Evolutionary conservation across 1,140 invertebrate genomes (phyloP), one percentile per base, ranked within the genome.

Genomic region (Dufourea novaeangliae): DNA sequence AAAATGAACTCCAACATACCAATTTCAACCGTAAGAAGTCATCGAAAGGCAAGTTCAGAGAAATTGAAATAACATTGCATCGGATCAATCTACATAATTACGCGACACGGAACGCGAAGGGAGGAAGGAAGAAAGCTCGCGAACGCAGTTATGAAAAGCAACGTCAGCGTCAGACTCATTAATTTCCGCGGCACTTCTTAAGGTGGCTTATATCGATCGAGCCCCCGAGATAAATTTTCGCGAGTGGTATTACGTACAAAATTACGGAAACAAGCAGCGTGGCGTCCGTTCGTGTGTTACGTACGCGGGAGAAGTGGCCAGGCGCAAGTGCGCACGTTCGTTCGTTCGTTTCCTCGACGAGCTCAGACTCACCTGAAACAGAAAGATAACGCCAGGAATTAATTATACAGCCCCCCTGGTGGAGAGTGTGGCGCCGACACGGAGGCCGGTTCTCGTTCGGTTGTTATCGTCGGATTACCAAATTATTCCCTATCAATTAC

Each of bases 341-440:
- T 29, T 63, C 82, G 78, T 85, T 59, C 70, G 50, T 76, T 72
- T 81, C 64, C 78, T 63, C 62, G 41, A 56, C 37, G 54, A n/a
- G 79, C 46, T 75, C 54, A 71, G 59, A 86, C 84, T 86, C 84
- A 86, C 85, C 84, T 86, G 85, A 84, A 86, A 86, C 82, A 84
- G 79, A 86, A 86, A 86, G 85, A 86, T 86, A 86, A 86, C 80
- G 74, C 46, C 25, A 20, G 39, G 46, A 74, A 86, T 86, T 86
- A 86, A 86, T 86, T 78, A 85, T 83, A 74, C 75, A 62, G 41
- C 27, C 78, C 5, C 27, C 20, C 0, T 5, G 17, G 41, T 5
- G 41, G 1, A 1, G 41, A 14, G 14, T 20, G 41, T 32, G 27
- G 22, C 34, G 25, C 22, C 5, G n/a, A 25, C 10, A 37, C 17